Base-by-base conservation (phyloP, 2,797 vertebrate species). In the Malacoctenus gilli region DNA sequence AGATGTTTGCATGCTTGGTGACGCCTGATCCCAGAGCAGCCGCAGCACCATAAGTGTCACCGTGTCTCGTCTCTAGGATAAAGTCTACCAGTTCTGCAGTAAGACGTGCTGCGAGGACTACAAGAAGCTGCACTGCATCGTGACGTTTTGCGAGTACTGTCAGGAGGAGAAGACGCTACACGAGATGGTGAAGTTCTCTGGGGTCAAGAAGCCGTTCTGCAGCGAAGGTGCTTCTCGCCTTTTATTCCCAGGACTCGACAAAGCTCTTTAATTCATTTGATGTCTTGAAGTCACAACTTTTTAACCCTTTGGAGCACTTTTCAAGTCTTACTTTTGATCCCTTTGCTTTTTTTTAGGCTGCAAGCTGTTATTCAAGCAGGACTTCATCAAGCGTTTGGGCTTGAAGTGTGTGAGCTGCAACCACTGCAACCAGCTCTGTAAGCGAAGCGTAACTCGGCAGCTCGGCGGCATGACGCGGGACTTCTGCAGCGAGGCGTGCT, bases 81-180 rank as follows among this genome's bases (percentile, higher is more conserved):
- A 96, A 77, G 93, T 97, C 8, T 92, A 95, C 91, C 96, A 98
- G 85, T 99, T 99, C 91, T 99, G 97, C 86, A 96, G 95, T 84
- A 95, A 92, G 86, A 86, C 91, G 8, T 99, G 97, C 84, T 97
- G 96, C 72, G 97, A 96, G 79, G 97, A 99, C 85, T 98, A 96
- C 88, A 99, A 99, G 91, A 99, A 98, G 82, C 92, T 99, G 25
- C 96, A 98, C 78, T 98, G 96, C 85, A 97, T 99, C 51, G 96
- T 99, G 76, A 98, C 95, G 0, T 95, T 95, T 86, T 99, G 97
- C 51, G 96, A 98, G 89, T 95, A 95, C 87, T 99, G 97, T 83
- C 97, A 98, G 80, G 97, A 99, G 77, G 97, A 99, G 87, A 99
- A 97, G 90, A 99, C 95, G 0, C 91, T 99, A 30, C 95, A 99